These are phyloP conservation scores for Oreochromis mossambicus DNA, from an alignment of 2,797 vertebrate species.

Conservation along the genomic window DNA sequence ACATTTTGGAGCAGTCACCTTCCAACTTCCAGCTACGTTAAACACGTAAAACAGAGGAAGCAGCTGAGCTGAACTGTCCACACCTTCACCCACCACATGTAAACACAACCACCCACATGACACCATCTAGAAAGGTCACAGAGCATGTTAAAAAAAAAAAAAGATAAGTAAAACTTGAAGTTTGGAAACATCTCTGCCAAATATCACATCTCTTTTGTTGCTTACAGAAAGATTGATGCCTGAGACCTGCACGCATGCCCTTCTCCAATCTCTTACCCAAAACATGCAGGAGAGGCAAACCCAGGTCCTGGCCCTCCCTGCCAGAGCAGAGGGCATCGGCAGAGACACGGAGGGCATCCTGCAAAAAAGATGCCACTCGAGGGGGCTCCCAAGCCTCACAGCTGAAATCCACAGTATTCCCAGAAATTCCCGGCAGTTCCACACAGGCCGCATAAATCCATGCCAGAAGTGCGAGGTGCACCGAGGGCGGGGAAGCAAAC, in stretches of 20 bases:
- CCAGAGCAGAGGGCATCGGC: slow-evolving; percentile 70
- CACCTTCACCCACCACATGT: neutral
- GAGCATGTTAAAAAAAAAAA: neutral
- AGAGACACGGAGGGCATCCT: slow-evolving; percentile 72
- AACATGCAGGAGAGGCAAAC: slow-evolving; percentile 90
- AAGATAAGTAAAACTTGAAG: neutral
- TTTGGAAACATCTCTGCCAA: neutral
- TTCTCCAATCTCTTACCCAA: slow-evolving; percentile 76
- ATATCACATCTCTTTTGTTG: neutral
- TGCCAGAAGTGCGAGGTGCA: slow-evolving; percentile 45
- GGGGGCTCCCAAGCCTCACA: slow-evolving; percentile 9
- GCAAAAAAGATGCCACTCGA: neutral
- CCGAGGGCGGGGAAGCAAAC: slow-evolving; percentile 9
- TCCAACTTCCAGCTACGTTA: neutral
- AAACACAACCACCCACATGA: neutral
- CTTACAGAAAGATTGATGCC: neutral
- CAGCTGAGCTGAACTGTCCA: neutral
- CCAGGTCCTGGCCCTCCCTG: slow-evolving; percentile 79
- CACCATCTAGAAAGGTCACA: neutral
- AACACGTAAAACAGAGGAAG: neutral
- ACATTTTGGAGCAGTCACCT: neutral
- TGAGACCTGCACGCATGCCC: neutral
- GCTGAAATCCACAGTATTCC: slow-evolving; percentile 54
- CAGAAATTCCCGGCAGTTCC: slow-evolving; percentile 23
- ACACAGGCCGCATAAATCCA: slow-evolving; percentile 43